phyloP scores from a whole-genome alignment of 1,140 invertebrate genomes.

The Pogonognathellus flavescens region DNA sequence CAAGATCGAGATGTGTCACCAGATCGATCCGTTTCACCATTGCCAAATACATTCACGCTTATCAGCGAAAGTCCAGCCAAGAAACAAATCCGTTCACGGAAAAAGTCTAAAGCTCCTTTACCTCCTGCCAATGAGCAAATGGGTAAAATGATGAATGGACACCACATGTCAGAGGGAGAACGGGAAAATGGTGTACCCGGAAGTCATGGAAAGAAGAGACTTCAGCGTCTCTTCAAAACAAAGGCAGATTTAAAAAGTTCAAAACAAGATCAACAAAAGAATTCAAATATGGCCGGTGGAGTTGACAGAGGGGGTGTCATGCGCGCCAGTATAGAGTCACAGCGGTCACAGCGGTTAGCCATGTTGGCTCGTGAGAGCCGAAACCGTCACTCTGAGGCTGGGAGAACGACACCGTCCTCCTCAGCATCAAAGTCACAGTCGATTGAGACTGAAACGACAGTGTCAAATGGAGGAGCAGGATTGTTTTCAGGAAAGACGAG shows the following conservation, averaged over 20 bases:
- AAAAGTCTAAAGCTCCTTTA: constrained; percentile 77
- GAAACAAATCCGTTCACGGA: constrained; percentile 72
- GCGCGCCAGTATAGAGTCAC: constrained; percentile 61
- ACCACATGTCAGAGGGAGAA: background rate
- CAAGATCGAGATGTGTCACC: constrained; percentile 47
- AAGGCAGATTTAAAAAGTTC: constrained; percentile 74
- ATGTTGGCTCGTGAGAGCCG: constrained; percentile 36
- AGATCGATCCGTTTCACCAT: constrained; percentile 59
- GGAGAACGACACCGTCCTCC: constrained; percentile 13
- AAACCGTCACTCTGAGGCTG: constrained; percentile 29
- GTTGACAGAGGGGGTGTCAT: constrained; percentile 67
- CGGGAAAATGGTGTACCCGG: constrained; percentile 67
- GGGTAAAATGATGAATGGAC: constrained; percentile 37
- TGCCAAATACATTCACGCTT: constrained; percentile 60
- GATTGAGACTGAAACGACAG: constrained; percentile 31
- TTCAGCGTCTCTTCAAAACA: constrained; percentile 78
- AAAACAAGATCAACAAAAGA: constrained; percentile 52
- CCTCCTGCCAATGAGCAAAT: constrained; percentile 71
- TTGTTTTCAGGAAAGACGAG: background rate
- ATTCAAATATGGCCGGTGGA: background rate
- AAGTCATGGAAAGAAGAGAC: constrained; percentile 71
- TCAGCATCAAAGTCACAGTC: constrained; percentile 38
- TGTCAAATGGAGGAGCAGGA: constrained; percentile 17
- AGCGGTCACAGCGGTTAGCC: constrained; percentile 35
- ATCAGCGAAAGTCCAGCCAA: constrained; percentile 69